Evolutionary conservation across 2,113 vertebrate genomes (phyloP), one percentile per base, ranked within the genome.

Genomic region (Dendropsophus ebraccatus): DNA sequence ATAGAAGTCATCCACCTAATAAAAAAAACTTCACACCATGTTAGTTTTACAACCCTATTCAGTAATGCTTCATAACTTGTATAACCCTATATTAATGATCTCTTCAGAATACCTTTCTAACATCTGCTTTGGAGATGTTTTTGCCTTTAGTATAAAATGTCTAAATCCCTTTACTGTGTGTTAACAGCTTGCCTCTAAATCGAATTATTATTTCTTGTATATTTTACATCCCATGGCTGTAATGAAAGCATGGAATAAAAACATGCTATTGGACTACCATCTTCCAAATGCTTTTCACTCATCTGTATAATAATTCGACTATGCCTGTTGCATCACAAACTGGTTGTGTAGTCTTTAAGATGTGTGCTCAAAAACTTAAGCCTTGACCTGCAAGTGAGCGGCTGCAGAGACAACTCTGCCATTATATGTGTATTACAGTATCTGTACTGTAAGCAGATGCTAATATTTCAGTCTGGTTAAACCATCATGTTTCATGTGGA

Each of bases 401-500:
- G 62, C 65, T 58, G 65, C 56, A 54, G 41, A 81, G 77, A 87
- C 69, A 81, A 50, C 85, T 37, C 52, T 17, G 25, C 77, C 69
- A 87, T 87, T 87, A 81, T 87, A 81, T 21, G 49, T 50, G 78
- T 21, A 62, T 86, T 54, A 86, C 84, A 86, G 84, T 80, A 78
- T 86, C 65, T 74, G 50, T 81, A 86, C 75, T 86, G 85, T 86
- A 86, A 81, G 78, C 65, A 72, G 77, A 81, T 86, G 85, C 78
- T 86, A 86, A 86, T 86, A 72, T 81, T 81, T 62, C 78, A 87
- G 85, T 81, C 85, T 87, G 85, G 77, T 60, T 81, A 81, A 81
- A 74, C 85, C 85, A 74, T 87, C 85, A 74, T 72, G 41, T 87
- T 87, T 74, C 69, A 62, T 41, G 19, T 81, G 85, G 77, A 87